Conservation (phyloP, 2,888 invertebrate genomes). For the Drosophila eohydei region DNA sequence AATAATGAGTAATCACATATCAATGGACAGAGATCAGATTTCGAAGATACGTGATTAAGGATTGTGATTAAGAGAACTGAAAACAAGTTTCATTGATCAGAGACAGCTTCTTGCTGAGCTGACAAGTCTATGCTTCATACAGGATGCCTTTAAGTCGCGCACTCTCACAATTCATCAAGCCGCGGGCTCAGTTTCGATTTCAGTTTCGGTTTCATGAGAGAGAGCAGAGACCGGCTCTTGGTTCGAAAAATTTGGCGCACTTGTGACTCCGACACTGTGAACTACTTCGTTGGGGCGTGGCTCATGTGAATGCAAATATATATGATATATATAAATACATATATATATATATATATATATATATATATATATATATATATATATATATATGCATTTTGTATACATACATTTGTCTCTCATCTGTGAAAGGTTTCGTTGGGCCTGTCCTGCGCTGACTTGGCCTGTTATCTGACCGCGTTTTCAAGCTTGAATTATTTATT, state of each 20-base stretch:
- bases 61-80: too few relatives aligned
- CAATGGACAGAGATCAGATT: too few relatives aligned
- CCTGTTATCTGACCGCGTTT: constrained; percentile 15
- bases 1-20: too few relatives aligned
- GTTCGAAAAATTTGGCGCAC: constrained; percentile 66
- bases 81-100: not conserved
- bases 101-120: too few relatives aligned
- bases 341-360: not conserved
- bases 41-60: too few relatives aligned
- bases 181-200: constrained; percentile 1
- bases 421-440: constrained; percentile 62
- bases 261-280: constrained; percentile 21
- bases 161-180: not conserved
- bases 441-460: constrained; percentile 4
- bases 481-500: constrained; percentile 31
- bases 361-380: not conserved
- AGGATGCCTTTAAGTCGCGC: not conserved
- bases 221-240: constrained; percentile 49
- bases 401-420: not conserved
- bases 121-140: not conserved
- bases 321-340: not conserved
- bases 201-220: constrained; percentile 9
- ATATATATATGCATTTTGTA: not conserved
- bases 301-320: constrained; percentile 12
- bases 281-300: constrained; percentile 14